These are phyloP conservation scores for Cirrhinus mrigala DNA, from an alignment of 2,797 vertebrate species.

Conservation along the genomic window DNA sequence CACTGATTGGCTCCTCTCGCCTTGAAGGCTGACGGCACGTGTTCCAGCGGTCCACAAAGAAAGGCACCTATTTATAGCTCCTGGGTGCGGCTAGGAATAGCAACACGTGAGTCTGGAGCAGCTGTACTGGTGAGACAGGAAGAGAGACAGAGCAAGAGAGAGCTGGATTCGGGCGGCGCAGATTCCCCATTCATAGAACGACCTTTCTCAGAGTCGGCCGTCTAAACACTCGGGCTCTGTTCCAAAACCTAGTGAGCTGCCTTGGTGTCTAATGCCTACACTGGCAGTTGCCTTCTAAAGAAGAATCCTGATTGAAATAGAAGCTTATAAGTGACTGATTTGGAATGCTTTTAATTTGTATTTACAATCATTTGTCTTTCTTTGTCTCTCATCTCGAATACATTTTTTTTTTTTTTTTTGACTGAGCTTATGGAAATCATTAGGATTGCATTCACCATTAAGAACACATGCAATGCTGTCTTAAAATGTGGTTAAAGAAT, in stretches of 20 bases:
- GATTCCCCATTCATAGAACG: background rate
- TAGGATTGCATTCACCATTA: too few species aligned
- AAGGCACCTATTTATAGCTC: constrained; percentile 64
- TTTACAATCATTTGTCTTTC: background rate
- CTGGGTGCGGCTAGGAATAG: constrained; percentile 61
- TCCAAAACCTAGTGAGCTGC: background rate
- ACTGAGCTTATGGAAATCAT: background rate
- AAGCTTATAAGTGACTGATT: background rate
- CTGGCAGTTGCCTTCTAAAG: background rate
- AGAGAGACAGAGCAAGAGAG: constrained; percentile 27
- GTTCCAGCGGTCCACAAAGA: constrained; percentile 53
- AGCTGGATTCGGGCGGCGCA: background rate
- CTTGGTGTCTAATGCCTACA: constrained; percentile 1
- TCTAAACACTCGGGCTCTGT: background rate
- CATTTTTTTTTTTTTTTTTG: background rate
- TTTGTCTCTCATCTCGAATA: background rate
- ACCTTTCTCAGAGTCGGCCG: background rate
- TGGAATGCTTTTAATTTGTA: background rate
- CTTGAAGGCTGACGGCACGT: constrained; percentile 46
- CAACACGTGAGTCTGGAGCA: constrained; percentile 59
- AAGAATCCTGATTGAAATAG: too few species aligned
- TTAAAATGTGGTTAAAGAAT: background rate
- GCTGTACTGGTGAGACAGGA: constrained; percentile 29
- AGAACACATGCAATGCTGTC: background rate
- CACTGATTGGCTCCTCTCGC: constrained; percentile 12